phyloP scores from a whole-genome alignment of 2,888 invertebrate species.

The Agrotis puta region DNA sequence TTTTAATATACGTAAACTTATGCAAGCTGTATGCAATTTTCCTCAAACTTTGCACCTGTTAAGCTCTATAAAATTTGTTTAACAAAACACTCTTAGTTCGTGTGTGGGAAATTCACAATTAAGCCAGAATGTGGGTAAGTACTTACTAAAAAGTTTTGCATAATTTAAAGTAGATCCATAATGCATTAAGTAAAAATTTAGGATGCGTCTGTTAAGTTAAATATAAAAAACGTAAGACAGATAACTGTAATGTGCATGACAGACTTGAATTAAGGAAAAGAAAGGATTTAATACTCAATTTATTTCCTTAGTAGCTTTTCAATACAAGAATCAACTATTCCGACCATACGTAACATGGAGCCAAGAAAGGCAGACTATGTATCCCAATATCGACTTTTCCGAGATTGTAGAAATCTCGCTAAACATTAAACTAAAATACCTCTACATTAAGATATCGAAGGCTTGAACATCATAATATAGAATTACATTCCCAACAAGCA shows the following conservation, averaged over 20 bases:
- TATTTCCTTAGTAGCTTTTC: too few species aligned
- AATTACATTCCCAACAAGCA: slow-evolving; percentile 40
- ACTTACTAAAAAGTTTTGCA: slow-evolving; percentile 50
- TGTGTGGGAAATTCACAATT: slow-evolving; percentile 69
- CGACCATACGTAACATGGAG: too few species aligned
- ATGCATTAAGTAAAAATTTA: slow-evolving; percentile 10
- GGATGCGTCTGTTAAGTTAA: neutral
- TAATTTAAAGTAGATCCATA: slow-evolving; percentile 36
- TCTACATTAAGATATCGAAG: slow-evolving; percentile 21
- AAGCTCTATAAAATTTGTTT: slow-evolving; percentile 77
- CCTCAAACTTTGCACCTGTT: slow-evolving; percentile 76
- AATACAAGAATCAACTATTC: too few species aligned
- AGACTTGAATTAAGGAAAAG: too few species aligned
- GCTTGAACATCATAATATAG: slow-evolving; percentile 33
- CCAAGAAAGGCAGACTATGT: too few species aligned
- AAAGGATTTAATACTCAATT: too few species aligned
- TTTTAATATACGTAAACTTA: slow-evolving; percentile 75
- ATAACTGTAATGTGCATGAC: too few species aligned
- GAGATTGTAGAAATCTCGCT: neutral
- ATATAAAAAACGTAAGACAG: neutral
- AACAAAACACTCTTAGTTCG: slow-evolving; percentile 73
- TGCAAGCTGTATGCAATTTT: slow-evolving; percentile 77
- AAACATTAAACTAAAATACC: slow-evolving; percentile 19
- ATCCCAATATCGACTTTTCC: neutral
- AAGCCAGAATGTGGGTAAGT: slow-evolving; percentile 49